phyloP scores from a whole-genome alignment of 1,140 invertebrate genomes.

The Drosophila kanapiae region DNA sequence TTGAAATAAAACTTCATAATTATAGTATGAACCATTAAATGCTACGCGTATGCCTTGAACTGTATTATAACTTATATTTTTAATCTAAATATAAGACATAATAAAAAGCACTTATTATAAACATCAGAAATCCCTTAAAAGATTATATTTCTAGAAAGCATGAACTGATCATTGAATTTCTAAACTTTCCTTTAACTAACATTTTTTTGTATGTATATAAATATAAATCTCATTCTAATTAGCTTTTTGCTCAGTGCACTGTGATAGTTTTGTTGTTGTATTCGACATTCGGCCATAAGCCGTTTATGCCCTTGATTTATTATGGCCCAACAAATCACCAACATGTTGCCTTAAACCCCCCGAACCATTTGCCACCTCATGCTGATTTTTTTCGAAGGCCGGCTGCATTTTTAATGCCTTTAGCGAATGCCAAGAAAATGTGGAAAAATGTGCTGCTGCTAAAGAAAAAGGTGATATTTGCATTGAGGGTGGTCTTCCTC shows the following conservation, averaged over 20 bases:
- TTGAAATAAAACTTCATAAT: too few species aligned
- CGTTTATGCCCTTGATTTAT: constrained; percentile 72
- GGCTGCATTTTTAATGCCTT: constrained; percentile 54
- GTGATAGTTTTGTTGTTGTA: not conserved
- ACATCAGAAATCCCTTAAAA: not conserved
- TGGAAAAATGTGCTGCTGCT: not conserved
- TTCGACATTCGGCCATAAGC: constrained; percentile 54
- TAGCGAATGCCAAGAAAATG: not conserved
- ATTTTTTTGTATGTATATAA: too few species aligned
- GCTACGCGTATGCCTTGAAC: too few species aligned
- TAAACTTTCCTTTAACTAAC: too few species aligned
- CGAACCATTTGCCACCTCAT: not conserved
- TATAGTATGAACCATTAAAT: too few species aligned
- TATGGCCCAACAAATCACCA: constrained; percentile 68
- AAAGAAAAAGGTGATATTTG: constrained; percentile 31
- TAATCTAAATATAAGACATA: not conserved
- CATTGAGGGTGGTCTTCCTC: constrained; percentile 13
- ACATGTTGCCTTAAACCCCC: constrained; percentile 26
- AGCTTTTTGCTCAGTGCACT: not conserved
- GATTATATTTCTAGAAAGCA: not conserved
- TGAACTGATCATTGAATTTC: not conserved
- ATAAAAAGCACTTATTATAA: not conserved
- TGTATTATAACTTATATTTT: too few species aligned
- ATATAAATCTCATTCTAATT: not conserved
- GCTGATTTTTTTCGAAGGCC: not conserved